Conservation (phyloP, 30 jellyfish, hydroid and myxozoan species). For the Thelohanellus kitauei region DNA sequence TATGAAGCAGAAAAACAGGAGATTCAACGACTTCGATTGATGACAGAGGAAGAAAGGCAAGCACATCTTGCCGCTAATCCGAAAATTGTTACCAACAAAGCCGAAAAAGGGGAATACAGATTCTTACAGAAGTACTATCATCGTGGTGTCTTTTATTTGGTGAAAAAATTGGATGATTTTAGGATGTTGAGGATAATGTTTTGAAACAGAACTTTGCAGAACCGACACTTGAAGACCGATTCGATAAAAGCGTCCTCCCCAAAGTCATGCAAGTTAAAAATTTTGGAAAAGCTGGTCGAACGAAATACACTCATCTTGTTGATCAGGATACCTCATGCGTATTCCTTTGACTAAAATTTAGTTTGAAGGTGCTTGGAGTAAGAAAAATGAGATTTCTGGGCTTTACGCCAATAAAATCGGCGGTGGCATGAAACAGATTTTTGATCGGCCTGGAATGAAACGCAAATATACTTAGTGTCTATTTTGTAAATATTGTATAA, state of each 20-base stretch:
- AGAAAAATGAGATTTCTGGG: not conserved
- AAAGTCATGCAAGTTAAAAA: slow-evolving; percentile 86
- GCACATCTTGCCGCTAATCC: slow-evolving; percentile 33
- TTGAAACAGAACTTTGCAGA: slow-evolving; percentile 23
- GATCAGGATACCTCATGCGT: slow-evolving; percentile 91
- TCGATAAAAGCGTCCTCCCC: slow-evolving; percentile 76
- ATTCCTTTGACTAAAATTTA: not conserved
- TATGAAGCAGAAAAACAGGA: slow-evolving; percentile 35
- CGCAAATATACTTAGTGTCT: too few relatives aligned
- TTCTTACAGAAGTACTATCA: slow-evolving; percentile 79
- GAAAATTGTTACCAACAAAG: slow-evolving; percentile 34
- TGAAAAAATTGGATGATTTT: slow-evolving; percentile 3
- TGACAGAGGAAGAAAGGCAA: slow-evolving; percentile 81
- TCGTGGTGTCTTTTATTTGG: slow-evolving; percentile 86
- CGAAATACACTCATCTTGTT: slow-evolving; percentile 75
- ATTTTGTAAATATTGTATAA: too few relatives aligned
- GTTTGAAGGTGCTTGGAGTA: not conserved
- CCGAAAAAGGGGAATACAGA: slow-evolving; percentile 57
- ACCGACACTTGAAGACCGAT: slow-evolving; percentile 86
- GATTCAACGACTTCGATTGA: slow-evolving; percentile 22
- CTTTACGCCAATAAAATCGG: slow-evolving; percentile 6
- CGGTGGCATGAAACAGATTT: slow-evolving; percentile 67
- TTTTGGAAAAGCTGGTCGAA: slow-evolving; percentile 91
- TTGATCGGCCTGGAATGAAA: slow-evolving; percentile 30
- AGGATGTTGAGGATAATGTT: slow-evolving; percentile 48